These are phyloP conservation scores for Poecilobothrus nobilitatus DNA, from an alignment of 2,888 invertebrate species.

Conservation along the genomic window DNA sequence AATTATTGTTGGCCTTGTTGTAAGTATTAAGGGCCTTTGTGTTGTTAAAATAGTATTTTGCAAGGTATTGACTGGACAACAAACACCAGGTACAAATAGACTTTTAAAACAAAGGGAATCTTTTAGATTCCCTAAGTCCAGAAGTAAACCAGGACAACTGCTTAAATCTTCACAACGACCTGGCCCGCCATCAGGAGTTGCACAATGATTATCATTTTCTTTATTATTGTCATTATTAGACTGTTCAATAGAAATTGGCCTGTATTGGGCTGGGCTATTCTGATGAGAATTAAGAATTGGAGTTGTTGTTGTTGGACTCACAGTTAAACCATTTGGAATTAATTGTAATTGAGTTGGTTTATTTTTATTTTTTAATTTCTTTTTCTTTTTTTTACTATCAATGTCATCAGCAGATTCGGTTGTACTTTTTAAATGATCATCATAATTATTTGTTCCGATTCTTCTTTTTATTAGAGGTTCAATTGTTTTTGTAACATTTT, in stretches of 20 bases:
- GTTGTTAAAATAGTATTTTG: conserved; percentile 39
- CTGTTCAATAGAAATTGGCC: background rate
- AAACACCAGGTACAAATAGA: conserved; percentile 84
- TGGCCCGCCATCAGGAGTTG: conserved; percentile 68
- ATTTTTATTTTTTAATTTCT: conserved; percentile 34
- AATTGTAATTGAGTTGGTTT: conserved; percentile 32
- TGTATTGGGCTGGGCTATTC: conserved; percentile 17
- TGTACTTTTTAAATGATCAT: conserved; percentile 15
- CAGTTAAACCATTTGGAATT: conserved; percentile 14
- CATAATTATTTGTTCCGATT: conserved; percentile 34
- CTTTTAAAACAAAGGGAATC: conserved; percentile 87
- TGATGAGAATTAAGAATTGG: conserved; percentile 32
- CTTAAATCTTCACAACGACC: conserved; percentile 83
- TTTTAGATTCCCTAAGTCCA: conserved; percentile 71
- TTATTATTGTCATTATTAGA: conserved; percentile 29
- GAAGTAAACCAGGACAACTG: conserved; percentile 73
- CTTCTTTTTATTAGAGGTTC: conserved; percentile 55
- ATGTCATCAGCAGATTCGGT: conserved; percentile 23
- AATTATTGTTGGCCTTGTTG: conserved; percentile 32
- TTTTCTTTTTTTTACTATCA: conserved; percentile 37
- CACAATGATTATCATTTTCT: conserved; percentile 58
- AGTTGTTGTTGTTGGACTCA: conserved; percentile 38
- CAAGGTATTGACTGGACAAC: conserved; percentile 59
- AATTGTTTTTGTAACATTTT: conserved; percentile 70
- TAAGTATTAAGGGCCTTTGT: conserved; percentile 35